A percentile compares a stretch with the other conserved stretches of the same genome.
Evolutionary conservation across 2,888 invertebrate genomes (phyloP).

Genomic region (Limnephilus marmoratus): DNA sequence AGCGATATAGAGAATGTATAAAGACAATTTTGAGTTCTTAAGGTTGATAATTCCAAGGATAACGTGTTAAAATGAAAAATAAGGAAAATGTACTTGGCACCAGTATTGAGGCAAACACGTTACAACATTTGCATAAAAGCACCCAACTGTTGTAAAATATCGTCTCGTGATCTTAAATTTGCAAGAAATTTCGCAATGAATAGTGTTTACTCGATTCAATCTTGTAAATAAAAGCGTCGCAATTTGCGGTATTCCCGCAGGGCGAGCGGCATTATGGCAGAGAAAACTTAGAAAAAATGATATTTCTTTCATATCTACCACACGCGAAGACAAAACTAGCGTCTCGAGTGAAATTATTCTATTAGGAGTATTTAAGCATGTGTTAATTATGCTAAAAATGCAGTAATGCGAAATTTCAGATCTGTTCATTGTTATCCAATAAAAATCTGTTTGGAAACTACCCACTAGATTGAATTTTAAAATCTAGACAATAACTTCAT

Average conservation of each 20-base stretch:
- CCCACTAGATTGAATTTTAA: neutral
- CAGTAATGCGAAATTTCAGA: neutral
- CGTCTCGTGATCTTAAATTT: neutral
- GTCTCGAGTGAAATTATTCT: neutral
- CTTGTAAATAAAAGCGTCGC: neutral
- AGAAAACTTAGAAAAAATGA: neutral
- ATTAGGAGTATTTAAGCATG: neutral
- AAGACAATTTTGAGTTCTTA: neutral
- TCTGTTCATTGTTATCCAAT: neutral
- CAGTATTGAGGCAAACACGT: neutral
- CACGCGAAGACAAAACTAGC: neutral
- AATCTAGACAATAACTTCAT: neutral
- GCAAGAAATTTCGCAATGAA: neutral
- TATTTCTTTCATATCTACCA: neutral
- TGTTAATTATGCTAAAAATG: neutral
- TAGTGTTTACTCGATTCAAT: slow-evolving; percentile 8
- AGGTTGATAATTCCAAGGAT: slow-evolving; percentile 34
- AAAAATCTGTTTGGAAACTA: neutral
- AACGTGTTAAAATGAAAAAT: slow-evolving; percentile 20
- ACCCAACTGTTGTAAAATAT: neutral
- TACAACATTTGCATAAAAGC: neutral
- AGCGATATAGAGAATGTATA: slow-evolving; percentile 17
- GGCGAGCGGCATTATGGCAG: slow-evolving; percentile 3
- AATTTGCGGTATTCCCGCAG: slow-evolving; percentile 8
- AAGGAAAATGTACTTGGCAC: neutral